A percentile compares a stretch with the other conserved stretches of the same genome.
These are phyloP conservation scores for Syndactyla subalaris DNA, from an alignment of 2,797 vertebrate species.

Conservation along the genomic window DNA sequence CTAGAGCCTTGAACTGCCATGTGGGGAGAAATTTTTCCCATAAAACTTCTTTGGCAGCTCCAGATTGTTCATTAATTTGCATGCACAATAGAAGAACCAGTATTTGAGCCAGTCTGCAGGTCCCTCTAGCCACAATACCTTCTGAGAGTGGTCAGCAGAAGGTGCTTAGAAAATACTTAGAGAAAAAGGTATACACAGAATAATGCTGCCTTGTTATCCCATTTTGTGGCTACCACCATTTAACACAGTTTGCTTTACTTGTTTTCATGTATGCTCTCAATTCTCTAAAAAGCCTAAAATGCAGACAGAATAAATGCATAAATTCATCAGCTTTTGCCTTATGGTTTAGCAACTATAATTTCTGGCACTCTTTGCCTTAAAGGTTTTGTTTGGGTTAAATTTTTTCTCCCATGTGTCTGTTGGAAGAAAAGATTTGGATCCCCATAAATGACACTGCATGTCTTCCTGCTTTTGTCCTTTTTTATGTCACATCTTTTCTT, in stretches of 20 bases:
- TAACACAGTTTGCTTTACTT: neutral
- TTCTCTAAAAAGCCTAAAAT: neutral
- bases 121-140: neutral
- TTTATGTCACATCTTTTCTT: neutral
- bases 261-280: fast-evolving
- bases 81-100: fast-evolving
- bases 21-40: fast-evolving
- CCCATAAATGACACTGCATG: neutral
- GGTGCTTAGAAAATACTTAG: no score
- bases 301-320: neutral
- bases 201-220: neutral
- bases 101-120: neutral
- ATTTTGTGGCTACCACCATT: fast-evolving
- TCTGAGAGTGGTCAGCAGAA: neutral
- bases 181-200: fast-evolving
- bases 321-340: neutral
- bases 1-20: neutral
- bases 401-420: neutral
- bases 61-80: fast-evolving
- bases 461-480: neutral
- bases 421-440: neutral
- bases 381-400: neutral
- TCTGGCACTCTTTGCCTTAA: neutral
- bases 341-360: neutral
- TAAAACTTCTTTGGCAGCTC: neutral